Evolutionary conservation across 2,113 vertebrate species (phyloP).

Genomic region (Saiga tatarica): DNA sequence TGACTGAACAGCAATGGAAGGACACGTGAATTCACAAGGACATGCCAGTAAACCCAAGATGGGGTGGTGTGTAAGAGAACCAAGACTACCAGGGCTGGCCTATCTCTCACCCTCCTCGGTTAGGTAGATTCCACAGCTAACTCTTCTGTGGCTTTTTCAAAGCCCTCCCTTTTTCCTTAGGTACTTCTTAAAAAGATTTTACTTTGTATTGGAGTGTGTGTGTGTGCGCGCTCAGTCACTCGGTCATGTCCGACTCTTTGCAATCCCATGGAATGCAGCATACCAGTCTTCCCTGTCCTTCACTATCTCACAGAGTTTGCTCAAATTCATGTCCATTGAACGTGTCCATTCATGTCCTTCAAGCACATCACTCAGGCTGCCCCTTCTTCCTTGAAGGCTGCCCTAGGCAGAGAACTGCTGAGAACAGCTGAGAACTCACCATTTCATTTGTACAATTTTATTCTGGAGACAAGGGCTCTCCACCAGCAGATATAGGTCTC

Average conservation of each 20-base stretch:
- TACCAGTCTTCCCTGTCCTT: neutral
- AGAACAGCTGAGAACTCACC: neutral
- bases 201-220: no score
- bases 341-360: neutral
- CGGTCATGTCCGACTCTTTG: neutral
- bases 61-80: neutral
- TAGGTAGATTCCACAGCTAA: neutral
- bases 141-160: neutral
- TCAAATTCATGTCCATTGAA: neutral
- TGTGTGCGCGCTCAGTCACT: neutral
- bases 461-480: neutral
- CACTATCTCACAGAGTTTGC: neutral
- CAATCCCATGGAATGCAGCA: neutral
- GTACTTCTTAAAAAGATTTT: neutral
- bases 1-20: neutral
- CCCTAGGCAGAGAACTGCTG: no score
- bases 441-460: neutral
- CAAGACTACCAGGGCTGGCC: neutral
- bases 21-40: neutral
- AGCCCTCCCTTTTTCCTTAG: neutral
- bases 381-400: neutral
- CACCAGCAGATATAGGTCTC: neutral
- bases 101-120: neutral
- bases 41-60: rapidly evolving
- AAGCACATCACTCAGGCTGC: neutral